Evolutionary conservation across 1,140 invertebrate species (phyloP), one percentile per base, ranked within the genome.

Genomic region (Drosophila insularis): DNA sequence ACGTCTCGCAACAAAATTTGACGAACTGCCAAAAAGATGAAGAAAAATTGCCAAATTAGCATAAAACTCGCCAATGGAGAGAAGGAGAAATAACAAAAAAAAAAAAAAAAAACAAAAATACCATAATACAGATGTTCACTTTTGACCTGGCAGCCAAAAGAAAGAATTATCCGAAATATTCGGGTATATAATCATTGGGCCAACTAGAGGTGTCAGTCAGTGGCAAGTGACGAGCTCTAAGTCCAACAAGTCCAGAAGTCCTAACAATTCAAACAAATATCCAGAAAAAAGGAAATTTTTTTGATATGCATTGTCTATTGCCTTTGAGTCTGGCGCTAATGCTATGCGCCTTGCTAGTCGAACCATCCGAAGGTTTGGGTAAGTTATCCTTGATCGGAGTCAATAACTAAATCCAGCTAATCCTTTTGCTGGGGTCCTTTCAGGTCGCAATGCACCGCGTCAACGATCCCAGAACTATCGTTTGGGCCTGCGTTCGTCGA

Each of bases 131-230:
- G 37, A 35, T 74, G 54, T 68, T 78, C 81, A 73, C 79, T 32
- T 79, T 71, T 82, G 80, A 87, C 82, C 82, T 67, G 84, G 74
- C 74, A 39, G 74, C 8, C 11, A 27, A 35, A 55, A 23, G 71
- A 63, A 53, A 59, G 23, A 32, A 32, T 68, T 13, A 8, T 37
- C 17, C 39, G 56, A 31, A 54, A 53, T 61, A 65, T 37, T 78
- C n/a, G 78, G 85, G 55, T 90, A 90, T 90, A 90, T 68, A 90
- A 90, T 80, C 85, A 55, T 40, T 1, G 65, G 8, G 35, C 53
- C 50, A 21, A 27, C 62, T 55, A 32, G 55, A 70, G 56, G 37
- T 65, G 63, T 87, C 84, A 90, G 81, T 90, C 87, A 90, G 87
- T 90, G 78, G 72, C 77, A 63, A 86, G 65, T 81, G 63, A 58